phyloP scores from a whole-genome alignment of 1,140 invertebrate genomes.

The Triops longicaudatus region DNA sequence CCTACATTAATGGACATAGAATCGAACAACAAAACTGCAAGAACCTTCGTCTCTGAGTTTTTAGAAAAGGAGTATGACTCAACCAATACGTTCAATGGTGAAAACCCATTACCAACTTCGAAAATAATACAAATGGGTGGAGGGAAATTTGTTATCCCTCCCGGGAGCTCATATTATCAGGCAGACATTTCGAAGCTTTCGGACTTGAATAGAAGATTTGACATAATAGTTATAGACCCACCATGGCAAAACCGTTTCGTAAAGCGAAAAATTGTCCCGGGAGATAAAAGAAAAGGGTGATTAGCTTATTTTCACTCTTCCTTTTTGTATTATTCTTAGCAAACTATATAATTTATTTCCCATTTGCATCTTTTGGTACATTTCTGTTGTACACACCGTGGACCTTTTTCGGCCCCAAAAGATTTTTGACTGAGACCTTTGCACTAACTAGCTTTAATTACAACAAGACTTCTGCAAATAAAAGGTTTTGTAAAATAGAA shows the following conservation, averaged over 20 bases:
- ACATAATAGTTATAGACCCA: slow-evolving; percentile 22
- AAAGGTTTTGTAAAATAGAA: no score
- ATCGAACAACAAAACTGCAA: background rate
- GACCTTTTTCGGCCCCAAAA: no score
- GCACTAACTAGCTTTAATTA: no score
- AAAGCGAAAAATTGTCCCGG: background rate
- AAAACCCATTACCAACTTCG: background rate
- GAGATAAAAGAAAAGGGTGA: background rate
- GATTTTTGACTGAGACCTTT: no score
- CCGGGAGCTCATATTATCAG: background rate
- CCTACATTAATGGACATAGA: background rate
- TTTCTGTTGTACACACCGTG: no score
- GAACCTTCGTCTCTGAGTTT: background rate
- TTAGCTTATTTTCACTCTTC: slow-evolving; percentile 26
- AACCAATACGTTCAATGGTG: background rate
- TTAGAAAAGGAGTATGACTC: background rate
- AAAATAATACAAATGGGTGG: background rate
- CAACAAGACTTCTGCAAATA: no score
- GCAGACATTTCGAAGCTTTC: slow-evolving; percentile 5
- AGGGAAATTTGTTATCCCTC: background rate
- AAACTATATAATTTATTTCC: no score
- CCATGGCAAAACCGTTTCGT: background rate
- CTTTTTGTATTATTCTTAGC: no score
- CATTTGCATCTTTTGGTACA: no score
- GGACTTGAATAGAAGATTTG: slow-evolving; percentile 27